These are phyloP conservation scores for Elephantulus edwardii DNA, from an alignment of 2,113 vertebrate genomes.

Conservation along the genomic window DNA sequence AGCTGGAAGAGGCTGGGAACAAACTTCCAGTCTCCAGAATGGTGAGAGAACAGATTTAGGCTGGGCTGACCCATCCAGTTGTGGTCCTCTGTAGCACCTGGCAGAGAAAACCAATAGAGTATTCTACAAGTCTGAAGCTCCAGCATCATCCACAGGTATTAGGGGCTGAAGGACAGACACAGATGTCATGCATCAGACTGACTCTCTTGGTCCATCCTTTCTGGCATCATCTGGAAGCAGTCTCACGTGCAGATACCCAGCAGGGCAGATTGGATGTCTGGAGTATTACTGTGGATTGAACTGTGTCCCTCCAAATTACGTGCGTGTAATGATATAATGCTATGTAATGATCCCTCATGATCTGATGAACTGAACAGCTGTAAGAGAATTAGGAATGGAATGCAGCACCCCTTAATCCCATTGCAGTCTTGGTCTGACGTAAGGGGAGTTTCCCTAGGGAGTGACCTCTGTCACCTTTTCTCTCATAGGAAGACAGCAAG, in stretches of 20 bases:
- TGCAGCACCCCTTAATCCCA: no score
- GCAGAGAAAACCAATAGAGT: background rate
- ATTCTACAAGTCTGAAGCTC: background rate
- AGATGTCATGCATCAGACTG: background rate
- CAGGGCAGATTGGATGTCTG: background rate
- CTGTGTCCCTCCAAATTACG: no score
- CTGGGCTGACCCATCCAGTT: background rate
- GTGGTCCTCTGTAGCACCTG: no score
- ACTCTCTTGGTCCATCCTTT: background rate
- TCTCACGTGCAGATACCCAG: background rate
- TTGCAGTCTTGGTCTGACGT: no score
- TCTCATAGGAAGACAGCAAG: no score
- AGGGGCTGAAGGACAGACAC: background rate
- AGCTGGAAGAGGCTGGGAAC: background rate
- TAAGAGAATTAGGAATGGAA: no score
- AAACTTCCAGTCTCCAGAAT: background rate
- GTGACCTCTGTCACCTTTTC: no score
- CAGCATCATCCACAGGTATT: background rate
- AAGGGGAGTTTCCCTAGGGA: no score
- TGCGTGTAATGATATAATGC: no score
- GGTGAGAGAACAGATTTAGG: background rate
- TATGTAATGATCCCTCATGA: no score
- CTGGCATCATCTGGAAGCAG: background rate
- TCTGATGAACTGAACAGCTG: no score
- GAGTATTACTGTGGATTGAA: no score